These are phyloP conservation scores for Sebastes steindachneri DNA, from an alignment of 2,797 vertebrate genomes.

Conservation along the genomic window DNA sequence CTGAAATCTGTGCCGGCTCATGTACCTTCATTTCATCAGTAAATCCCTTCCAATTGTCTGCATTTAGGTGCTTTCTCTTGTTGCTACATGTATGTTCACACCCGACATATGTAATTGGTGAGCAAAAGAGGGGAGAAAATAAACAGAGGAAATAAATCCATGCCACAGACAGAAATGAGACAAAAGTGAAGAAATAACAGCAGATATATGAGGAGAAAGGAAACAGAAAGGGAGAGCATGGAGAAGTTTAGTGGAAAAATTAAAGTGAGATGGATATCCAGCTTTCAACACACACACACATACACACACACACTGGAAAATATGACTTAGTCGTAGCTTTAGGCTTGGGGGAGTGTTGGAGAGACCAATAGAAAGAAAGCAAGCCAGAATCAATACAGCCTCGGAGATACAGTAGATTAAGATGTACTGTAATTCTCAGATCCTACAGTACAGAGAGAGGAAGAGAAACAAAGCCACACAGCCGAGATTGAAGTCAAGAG, in stretches of 20 bases:
- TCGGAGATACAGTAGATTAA: slow-evolving; percentile 41
- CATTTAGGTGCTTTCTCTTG: neutral
- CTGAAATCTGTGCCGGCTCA: neutral
- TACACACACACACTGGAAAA: slow-evolving; percentile 49
- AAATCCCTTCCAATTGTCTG: neutral
- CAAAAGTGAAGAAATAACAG: neutral
- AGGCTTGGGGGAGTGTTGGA: slow-evolving; percentile 14
- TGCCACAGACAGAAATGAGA: neutral
- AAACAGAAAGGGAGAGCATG: neutral
- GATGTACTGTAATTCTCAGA: slow-evolving; percentile 36
- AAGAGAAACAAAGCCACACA: slow-evolving; percentile 23
- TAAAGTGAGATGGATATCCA: slow-evolving; percentile 21
- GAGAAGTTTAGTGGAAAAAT: slow-evolving; percentile 16
- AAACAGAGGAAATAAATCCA: neutral
- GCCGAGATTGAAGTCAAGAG: slow-evolving; percentile 13
- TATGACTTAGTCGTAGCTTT: slow-evolving; percentile 48
- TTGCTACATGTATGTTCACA: neutral
- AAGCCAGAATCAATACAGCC: slow-evolving; percentile 66
- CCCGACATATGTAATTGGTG: neutral
- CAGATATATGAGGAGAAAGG: neutral
- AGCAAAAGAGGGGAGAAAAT: neutral
- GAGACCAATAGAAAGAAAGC: slow-evolving; percentile 10
- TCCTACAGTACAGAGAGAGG: slow-evolving; percentile 14
- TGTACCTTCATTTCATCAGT: neutral
- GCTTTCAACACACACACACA: slow-evolving; percentile 25